phyloP scores from a whole-genome alignment of 2,113 vertebrate species.

The Anhinga anhinga region DNA sequence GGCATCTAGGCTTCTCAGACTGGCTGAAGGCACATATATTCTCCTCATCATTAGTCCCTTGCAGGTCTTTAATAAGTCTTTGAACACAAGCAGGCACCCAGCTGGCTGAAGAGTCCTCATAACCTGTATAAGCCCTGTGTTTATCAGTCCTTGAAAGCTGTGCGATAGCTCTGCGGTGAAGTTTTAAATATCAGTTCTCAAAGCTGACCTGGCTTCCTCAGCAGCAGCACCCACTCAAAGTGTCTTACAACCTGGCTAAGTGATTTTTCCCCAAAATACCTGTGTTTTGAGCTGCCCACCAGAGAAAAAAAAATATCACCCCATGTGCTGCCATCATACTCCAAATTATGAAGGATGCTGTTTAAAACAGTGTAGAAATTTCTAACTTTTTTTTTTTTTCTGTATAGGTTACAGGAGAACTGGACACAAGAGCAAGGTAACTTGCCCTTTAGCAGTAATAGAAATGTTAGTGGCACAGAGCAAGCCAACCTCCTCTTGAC shows the following conservation, averaged over 20 bases:
- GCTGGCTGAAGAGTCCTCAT: neutral
- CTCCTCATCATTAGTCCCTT: neutral
- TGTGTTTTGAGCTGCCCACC: neutral
- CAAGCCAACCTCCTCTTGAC: neutral
- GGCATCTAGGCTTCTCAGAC: neutral
- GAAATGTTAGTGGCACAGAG: neutral
- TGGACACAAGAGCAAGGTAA: neutral
- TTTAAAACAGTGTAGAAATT: neutral
- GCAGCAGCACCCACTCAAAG: neutral
- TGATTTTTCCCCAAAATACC: neutral
- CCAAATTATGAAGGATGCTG: neutral
- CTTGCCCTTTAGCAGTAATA: neutral
- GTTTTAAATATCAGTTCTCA: neutral
- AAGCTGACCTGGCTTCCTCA: neutral
- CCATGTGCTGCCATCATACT: neutral
- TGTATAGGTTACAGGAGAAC: neutral
- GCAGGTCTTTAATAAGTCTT: neutral
- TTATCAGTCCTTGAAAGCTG: neutral
- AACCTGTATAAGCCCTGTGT: neutral
- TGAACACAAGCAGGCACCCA: rapidly evolving
- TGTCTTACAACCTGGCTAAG: neutral
- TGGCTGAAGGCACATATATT: neutral
- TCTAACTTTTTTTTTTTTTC: neutral
- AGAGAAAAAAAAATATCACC: neutral
- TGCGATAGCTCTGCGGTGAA: neutral